Conservation (phyloP, 64 coral and sea anemone species). For the Exaiptasia diaphana region DNA sequence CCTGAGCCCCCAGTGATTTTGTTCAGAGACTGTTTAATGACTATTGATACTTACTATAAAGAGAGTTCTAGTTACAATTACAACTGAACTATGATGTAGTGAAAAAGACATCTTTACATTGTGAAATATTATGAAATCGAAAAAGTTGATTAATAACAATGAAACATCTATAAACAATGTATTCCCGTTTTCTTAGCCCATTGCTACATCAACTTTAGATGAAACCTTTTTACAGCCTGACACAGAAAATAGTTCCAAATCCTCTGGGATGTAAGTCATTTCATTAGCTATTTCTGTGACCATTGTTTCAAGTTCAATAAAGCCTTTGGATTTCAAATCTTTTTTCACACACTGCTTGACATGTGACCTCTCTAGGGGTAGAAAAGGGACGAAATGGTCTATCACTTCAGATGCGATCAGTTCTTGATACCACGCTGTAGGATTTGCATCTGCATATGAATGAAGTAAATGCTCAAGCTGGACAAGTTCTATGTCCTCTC, state of each 20-base stretch:
- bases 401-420: slow-evolving; percentile 67
- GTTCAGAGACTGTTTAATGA: too few relatives aligned
- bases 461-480: slow-evolving; percentile 52
- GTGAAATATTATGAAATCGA: too few relatives aligned
- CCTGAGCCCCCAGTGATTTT: too few relatives aligned
- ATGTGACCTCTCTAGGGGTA: slow-evolving; percentile 76
- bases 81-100: too few relatives aligned
- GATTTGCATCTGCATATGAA: not conserved
- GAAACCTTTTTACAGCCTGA: slow-evolving; percentile 90
- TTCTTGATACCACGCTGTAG: slow-evolving; percentile 61
- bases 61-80: too few relatives aligned
- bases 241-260: slow-evolving; percentile 63
- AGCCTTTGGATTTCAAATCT: slow-evolving; percentile 56
- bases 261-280: slow-evolving; percentile 69
- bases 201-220: slow-evolving; percentile 76
- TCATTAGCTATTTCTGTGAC: slow-evolving; percentile 65
- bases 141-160: too few relatives aligned
- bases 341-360: slow-evolving; percentile 71
- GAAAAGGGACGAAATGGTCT: slow-evolving; percentile 72
- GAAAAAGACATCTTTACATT: too few relatives aligned
- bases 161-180: too few relatives aligned
- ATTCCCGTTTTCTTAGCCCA: too few relatives aligned
- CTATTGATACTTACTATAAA: too few relatives aligned
- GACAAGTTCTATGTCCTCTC: slow-evolving; percentile 58
- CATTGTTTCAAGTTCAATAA: slow-evolving; percentile 21